Evolutionary conservation across 2,797 vertebrate genomes (phyloP), one percentile per base, ranked within the genome.

Genomic region (Phoebastria nigripes): DNA sequence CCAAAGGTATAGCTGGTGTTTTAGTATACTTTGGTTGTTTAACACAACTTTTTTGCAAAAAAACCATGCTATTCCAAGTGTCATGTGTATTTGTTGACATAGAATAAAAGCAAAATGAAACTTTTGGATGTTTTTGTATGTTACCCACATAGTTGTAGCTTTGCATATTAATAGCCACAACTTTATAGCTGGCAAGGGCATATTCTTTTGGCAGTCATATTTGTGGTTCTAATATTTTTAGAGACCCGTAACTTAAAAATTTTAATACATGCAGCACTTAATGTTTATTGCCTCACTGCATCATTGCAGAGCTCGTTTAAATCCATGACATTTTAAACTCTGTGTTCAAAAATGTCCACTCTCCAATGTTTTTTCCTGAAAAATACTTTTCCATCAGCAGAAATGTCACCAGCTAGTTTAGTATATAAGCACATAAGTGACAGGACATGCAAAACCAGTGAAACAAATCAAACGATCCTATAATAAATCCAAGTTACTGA

Each of bases 1-100:
- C 91, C 77, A 86, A 97, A 96, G 94, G 91, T 79, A 89, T 66
- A 93, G 89, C 89, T 90, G 94, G 89, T 59, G 59, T 41, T 95
- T 89, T 39, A 85, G 73, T 35, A 39, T 8, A 52, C 20, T 76
- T 73, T 26, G 12, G 16, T 59, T 59, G 47, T 82, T 92, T 73
- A 62, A 92, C 15, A 39, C 47, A 62, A 44, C 44, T 87, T 84
- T 61, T 76, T 71, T 82, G 59, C 39, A 80, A 63, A 82, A 90
- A 55, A n/a, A 11, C 10, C 14, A 12, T 2, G 25, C 61, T 91
- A 76, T 69, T 70, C n/a, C 84, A 89, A 84, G 22, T 24, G 16
- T 39, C 0, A 0, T 1, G 2, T 31, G 3, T 70, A 59, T 85
- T 88, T 77, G 37, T 8, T 81, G 46, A 13, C 49, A 61, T 0